Percentiles rank a stretch among this genome's conserved stretches.
Evolutionary conservation across 1,140 invertebrate species (phyloP).

Genomic region (Zaprionus africanus): DNA sequence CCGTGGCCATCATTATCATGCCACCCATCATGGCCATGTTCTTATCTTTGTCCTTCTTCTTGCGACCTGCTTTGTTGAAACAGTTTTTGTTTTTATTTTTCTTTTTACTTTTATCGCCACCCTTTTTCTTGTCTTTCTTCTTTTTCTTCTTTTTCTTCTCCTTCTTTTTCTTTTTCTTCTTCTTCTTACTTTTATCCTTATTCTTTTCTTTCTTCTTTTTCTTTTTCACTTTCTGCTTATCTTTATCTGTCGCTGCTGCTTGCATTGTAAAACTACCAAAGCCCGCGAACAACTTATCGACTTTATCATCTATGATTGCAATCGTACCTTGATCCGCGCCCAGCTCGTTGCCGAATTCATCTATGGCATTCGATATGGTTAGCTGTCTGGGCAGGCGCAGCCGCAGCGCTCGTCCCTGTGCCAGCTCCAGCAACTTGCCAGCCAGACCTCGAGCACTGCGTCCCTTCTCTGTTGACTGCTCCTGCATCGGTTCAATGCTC

Average conservation of each 20-base stretch:
- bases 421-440: conserved; percentile 59
- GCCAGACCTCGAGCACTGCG: conserved; percentile 29
- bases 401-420: conserved; percentile 62
- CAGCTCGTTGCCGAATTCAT: conserved; percentile 59
- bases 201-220: conserved; percentile 46
- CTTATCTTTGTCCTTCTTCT: conserved; percentile 84
- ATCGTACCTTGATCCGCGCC: conserved; percentile 78
- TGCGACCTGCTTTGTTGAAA: conserved; percentile 82
- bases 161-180: conserved; percentile 53
- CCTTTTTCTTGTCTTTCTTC: conserved; percentile 48
- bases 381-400: conserved; percentile 58
- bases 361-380: conserved; percentile 72
- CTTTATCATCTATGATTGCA: conserved; percentile 78
- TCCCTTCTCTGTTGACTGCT: conserved; percentile 54
- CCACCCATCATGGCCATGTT: conserved; percentile 87
- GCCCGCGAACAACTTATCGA: conserved; percentile 64
- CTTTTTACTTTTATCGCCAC: conserved; percentile 51
- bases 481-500: conserved; percentile 84
- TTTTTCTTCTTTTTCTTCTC: conserved; percentile 50
- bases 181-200: conserved; percentile 51
- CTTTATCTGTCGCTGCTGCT: conserved; percentile 33
- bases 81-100: conserved; percentile 71
- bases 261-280: conserved; percentile 66
- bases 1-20: conserved; percentile 87
- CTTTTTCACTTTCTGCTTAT: conserved; percentile 53